A percentile compares a stretch with the other conserved stretches of the same genome.
Evolutionary conservation across 2,113 vertebrate genomes (phyloP).

Genomic region (Balaeniceps rex): DNA sequence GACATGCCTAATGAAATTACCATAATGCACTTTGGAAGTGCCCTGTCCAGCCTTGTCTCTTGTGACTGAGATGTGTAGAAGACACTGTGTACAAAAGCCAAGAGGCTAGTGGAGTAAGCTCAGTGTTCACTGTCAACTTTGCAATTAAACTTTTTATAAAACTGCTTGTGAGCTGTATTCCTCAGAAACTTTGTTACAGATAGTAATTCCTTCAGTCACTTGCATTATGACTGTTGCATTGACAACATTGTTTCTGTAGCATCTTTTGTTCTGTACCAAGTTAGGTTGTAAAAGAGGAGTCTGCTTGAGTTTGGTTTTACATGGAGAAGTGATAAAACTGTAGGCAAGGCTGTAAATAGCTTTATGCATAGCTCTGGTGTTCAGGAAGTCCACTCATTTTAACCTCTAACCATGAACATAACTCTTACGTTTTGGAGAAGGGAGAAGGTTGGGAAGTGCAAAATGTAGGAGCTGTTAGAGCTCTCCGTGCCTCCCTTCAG

Average conservation of each 20-base stretch:
- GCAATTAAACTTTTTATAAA: not conserved
- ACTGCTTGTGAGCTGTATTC: not conserved
- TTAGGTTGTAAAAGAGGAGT: not conserved
- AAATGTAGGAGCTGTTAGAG: not conserved
- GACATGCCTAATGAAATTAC: not conserved
- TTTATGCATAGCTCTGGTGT: not conserved
- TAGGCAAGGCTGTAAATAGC: not conserved
- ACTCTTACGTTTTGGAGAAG: not conserved
- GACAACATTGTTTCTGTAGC: not conserved
- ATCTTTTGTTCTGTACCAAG: not conserved
- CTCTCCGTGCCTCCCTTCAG: not conserved
- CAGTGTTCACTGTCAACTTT: not conserved
- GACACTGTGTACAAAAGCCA: not conserved
- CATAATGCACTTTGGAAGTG: not conserved
- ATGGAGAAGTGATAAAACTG: not conserved
- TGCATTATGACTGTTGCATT: not conserved
- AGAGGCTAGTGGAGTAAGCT: not conserved
- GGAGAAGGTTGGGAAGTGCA: not conserved
- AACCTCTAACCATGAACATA: not conserved
- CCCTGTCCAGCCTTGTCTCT: not conserved
- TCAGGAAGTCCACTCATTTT: not conserved
- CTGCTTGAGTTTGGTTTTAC: not conserved
- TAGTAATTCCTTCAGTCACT: not conserved
- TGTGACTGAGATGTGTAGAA: not conserved
- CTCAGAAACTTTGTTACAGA: not conserved